Percentiles rank a stretch among this genome's conserved stretches.
Evolutionary conservation across 2,888 invertebrate species (phyloP).

Genomic region (Tanytarsus gracilentus): DNA sequence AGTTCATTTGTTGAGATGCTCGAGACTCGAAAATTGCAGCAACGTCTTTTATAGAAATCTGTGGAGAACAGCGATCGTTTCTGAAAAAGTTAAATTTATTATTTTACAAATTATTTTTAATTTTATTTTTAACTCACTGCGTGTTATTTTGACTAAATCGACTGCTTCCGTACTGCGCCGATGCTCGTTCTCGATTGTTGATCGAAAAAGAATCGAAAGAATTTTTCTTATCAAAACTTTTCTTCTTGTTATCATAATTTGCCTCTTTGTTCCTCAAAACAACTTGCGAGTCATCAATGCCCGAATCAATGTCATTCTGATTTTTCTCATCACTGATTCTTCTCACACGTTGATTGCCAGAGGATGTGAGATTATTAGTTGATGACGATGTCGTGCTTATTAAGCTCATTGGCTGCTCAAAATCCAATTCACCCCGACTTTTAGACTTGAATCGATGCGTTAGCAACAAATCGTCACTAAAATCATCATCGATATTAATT

Average conservation of each 20-base stretch:
- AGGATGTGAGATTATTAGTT: conserved; percentile 9
- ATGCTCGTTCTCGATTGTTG: conserved; percentile 13
- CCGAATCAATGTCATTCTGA: conserved; percentile 37
- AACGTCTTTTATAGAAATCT: conserved; percentile 71
- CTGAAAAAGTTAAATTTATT: conserved; percentile 34
- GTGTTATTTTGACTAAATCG: conserved; percentile 3
- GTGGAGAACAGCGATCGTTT: conserved; percentile 45
- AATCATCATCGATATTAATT: background rate
- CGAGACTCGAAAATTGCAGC: conserved; percentile 74
- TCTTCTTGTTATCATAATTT: conserved; percentile 28
- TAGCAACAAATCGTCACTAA: conserved; percentile 2
- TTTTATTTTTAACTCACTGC: conserved; percentile 28
- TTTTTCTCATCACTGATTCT: conserved; percentile 44
- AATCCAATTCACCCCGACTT: conserved; percentile 16
- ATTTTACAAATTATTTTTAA: conserved; percentile 37
- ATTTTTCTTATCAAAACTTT: conserved; percentile 37
- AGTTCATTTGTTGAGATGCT: conserved; percentile 38
- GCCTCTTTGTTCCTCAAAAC: conserved; percentile 29
- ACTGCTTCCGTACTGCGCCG: background rate
- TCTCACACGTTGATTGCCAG: conserved; percentile 34
- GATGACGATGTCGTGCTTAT: conserved; percentile 21
- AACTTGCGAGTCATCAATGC: conserved; percentile 30
- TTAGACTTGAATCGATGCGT: conserved; percentile 23
- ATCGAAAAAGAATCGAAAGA: conserved; percentile 35
- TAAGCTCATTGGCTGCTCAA: conserved; percentile 15